Base-by-base conservation (phyloP, 2,113 vertebrate genomes). In the Leiothrix lutea region DNA sequence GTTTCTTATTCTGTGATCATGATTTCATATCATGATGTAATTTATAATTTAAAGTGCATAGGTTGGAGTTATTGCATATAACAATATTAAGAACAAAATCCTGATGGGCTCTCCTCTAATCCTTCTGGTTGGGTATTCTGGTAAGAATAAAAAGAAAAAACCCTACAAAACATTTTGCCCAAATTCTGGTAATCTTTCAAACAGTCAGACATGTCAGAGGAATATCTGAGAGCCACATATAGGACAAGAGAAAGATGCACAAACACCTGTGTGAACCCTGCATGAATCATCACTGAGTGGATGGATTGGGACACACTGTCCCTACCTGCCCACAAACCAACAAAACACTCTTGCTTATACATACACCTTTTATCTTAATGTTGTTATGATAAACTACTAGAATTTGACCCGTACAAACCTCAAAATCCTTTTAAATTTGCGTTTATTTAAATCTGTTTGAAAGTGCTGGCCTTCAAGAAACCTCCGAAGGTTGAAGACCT, bases 251-350 rank as follows among this genome's bases (percentile, higher is more conserved):
- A 18, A 80, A 51, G 42, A 64, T 0, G 0, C 24, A 15, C 10
- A n/a, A 4, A 35, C 5, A 62, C 9, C 12, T 31, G 7, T 56
- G 15, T 18, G 22, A 86, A n/a, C 7, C 28, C 19, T 38, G 12
- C 9, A 47, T 19, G 12, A 42, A 1, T 28, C 18, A 28, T 22
- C 7, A n/a, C 0, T 28, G 31, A 51, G 9, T 6, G 20, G 6
- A 33, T 14, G 4, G 28, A 25, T 8, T 48, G 31, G 21, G 44
- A 16, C 26, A 66, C 22, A 16, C 3, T 24, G 44, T 13, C 33
- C 7, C 22, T 50, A 36, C 9, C 8, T 35, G 5, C 26, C 18
- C 42, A 84, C 0, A 57, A 40, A 50, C n/a, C 14, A 65, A 6
- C 22, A 60, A 72, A 83, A 74, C 16, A 44, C 11, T 45, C 48